phyloP scores from a whole-genome alignment of 2,888 invertebrate genomes.

The Melipona bicolor region DNA sequence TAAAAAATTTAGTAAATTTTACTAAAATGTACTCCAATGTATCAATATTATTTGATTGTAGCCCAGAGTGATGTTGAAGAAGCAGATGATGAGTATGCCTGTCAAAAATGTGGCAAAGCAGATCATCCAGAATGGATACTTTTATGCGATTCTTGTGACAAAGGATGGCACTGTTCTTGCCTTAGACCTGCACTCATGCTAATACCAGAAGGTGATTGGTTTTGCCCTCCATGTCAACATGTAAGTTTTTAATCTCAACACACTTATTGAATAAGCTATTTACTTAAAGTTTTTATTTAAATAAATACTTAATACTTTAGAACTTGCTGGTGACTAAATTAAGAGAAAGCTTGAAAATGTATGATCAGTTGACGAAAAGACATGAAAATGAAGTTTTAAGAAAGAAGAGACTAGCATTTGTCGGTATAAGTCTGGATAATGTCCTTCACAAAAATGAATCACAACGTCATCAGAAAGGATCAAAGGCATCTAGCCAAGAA shows the following conservation, averaged over 20 bases:
- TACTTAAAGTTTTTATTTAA: not conserved
- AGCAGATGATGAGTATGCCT: constrained; percentile 89
- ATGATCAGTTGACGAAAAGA: constrained; percentile 89
- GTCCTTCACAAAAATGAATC: constrained; percentile 85
- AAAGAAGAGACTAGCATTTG: constrained; percentile 90
- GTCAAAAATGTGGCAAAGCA: constrained; percentile 94
- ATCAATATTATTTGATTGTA: constrained; percentile 26
- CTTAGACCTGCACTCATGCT: constrained; percentile 95
- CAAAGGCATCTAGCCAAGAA: constrained; percentile 76
- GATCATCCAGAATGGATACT: constrained; percentile 99
- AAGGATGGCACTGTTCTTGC: constrained; percentile 99
- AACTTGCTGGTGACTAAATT: constrained; percentile 89
- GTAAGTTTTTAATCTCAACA: constrained; percentile 85
- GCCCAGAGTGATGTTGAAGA: constrained; percentile 81
- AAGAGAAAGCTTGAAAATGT: constrained; percentile 90
- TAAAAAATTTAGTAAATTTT: not conserved
- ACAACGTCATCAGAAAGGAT: constrained; percentile 69
- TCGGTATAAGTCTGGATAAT: constrained; percentile 91
- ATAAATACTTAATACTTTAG: constrained; percentile 81
- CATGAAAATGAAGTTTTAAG: constrained; percentile 88
- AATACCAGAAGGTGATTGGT: constrained; percentile 99
- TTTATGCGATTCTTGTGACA: constrained; percentile 97
- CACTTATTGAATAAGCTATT: not conserved
- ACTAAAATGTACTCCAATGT: not conserved
- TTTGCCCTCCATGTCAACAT: constrained; percentile 98